These are phyloP conservation scores for Agriopis leucophaearia DNA, from an alignment of 2,888 invertebrate species.

Conservation along the genomic window DNA sequence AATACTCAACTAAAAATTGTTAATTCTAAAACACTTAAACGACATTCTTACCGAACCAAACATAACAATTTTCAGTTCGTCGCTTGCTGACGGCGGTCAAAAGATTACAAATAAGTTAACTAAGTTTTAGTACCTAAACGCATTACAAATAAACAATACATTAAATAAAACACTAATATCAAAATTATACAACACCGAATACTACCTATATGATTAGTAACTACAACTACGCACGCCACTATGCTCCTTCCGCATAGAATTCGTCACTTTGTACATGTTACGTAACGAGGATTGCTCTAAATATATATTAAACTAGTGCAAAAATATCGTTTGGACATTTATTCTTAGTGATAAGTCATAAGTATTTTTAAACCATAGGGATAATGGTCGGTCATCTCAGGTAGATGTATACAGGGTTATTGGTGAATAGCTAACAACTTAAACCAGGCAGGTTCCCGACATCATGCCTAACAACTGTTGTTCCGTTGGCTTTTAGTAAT, in stretches of 20 bases:
- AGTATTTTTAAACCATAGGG: conserved; percentile 3
- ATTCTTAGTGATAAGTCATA: conserved; percentile 28
- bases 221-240: conserved; percentile 42
- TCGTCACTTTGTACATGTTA: conserved; percentile 63
- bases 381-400: conserved; percentile 1
- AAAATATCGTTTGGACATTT: conserved; percentile 54
- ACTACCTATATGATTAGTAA: conserved; percentile 57
- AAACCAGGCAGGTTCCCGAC: too few species aligned
- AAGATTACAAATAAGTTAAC: conserved; percentile 53
- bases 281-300: conserved; percentile 55
- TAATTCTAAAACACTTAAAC: conserved; percentile 16
- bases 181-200: conserved; percentile 71
- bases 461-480: too few species aligned
- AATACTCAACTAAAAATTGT: conserved; percentile 15
- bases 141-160: conserved; percentile 57
- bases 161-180: conserved; percentile 57
- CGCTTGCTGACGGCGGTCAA: conserved; percentile 21
- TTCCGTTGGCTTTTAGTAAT: too few species aligned
- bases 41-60: conserved; percentile 11
- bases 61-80: conserved; percentile 20
- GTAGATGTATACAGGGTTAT: not conserved
- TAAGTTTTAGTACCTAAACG: conserved; percentile 62
- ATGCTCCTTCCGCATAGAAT: conserved; percentile 45
- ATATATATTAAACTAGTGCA: conserved; percentile 55
- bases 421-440: too few species aligned